phyloP scores from a whole-genome alignment of 1,140 invertebrate genomes.

The Dryas iulia region DNA sequence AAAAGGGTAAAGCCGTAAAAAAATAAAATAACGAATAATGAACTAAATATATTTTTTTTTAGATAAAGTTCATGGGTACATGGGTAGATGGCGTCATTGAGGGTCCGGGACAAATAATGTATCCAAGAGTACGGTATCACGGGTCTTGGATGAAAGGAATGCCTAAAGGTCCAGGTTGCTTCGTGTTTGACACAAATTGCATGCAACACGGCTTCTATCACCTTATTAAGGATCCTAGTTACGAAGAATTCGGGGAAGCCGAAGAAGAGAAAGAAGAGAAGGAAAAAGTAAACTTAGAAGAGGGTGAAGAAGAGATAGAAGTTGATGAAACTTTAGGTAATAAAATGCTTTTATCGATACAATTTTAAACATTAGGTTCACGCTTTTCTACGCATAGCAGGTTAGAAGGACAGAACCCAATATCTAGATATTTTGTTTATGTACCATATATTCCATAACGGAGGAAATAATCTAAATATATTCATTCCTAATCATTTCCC shows the following conservation, averaged over 20 bases:
- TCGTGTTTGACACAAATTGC: constrained; percentile 83
- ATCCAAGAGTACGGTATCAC: constrained; percentile 82
- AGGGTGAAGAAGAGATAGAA: constrained; percentile 59
- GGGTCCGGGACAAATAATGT: constrained; percentile 85
- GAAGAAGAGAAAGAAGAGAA: constrained; percentile 75
- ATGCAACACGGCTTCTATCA: constrained; percentile 86
- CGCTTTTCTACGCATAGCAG: too few relatives aligned
- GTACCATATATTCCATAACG: too few relatives aligned
- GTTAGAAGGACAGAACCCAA: too few relatives aligned
- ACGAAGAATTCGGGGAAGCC: constrained; percentile 75
- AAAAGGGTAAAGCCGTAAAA: too few relatives aligned
- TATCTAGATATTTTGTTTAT: too few relatives aligned
- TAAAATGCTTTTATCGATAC: too few relatives aligned
- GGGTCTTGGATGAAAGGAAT: constrained; percentile 84
- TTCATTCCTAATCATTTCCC: too few relatives aligned
- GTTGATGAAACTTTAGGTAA: constrained; percentile 64
- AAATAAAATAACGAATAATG: too few relatives aligned
- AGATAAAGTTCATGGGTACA: constrained; percentile 83
- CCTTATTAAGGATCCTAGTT: constrained; percentile 75
- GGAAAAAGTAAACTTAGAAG: constrained; percentile 59
- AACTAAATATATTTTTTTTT: too few relatives aligned
- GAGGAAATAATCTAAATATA: too few relatives aligned
- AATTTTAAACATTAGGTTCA: too few relatives aligned
- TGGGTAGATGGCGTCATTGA: constrained; percentile 85
- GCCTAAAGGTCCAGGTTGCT: constrained; percentile 84